phyloP scores from a whole-genome alignment of 2,797 vertebrate genomes.

The Coranthus polyacanthus region DNA sequence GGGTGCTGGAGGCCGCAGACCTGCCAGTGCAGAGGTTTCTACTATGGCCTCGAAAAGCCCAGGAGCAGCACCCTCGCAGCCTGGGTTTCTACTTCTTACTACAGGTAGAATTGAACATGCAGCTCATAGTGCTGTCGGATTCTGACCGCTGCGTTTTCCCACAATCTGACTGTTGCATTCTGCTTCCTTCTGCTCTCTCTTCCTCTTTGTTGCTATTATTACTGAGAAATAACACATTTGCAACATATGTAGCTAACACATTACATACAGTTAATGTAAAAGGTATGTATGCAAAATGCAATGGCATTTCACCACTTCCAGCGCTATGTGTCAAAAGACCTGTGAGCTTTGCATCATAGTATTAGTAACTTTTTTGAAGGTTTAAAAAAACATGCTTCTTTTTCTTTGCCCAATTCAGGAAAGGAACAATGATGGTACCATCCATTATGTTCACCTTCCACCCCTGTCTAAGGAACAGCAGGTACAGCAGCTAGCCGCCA shows the following conservation, averaged over 20 bases:
- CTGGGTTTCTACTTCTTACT: slow-evolving; percentile 96
- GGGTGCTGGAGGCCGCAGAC: slow-evolving; percentile 94
- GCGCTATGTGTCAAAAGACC: neutral
- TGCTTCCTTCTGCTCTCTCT: slow-evolving; percentile 31
- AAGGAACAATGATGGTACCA: slow-evolving; percentile 90
- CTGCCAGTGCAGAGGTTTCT: slow-evolving; percentile 94
- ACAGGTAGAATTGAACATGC: slow-evolving; percentile 73
- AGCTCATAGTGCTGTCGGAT: neutral
- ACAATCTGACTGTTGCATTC: slow-evolving; percentile 15
- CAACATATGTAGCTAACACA: neutral
- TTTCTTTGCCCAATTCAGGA: slow-evolving; percentile 76
- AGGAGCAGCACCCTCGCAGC: slow-evolving; percentile 90
- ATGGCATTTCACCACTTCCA: neutral
- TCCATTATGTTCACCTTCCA: slow-evolving; percentile 91
- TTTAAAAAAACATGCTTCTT: neutral
- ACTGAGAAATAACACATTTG: slow-evolving; percentile 11
- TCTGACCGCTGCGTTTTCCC: neutral
- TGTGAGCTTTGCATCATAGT: neutral
- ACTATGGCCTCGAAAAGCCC: slow-evolving; percentile 96
- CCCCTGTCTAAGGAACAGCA: slow-evolving; percentile 85
- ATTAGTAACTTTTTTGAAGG: neutral
- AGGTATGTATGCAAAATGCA: neutral
- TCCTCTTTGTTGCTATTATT: slow-evolving; percentile 21
- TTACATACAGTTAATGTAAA: neutral
- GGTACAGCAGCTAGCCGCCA: slow-evolving; percentile 87